A percentile compares a stretch with the other conserved stretches of the same genome.
phyloP scores from a whole-genome alignment of 2,797 vertebrate genomes.

The Scyliorhinus canicula region DNA sequence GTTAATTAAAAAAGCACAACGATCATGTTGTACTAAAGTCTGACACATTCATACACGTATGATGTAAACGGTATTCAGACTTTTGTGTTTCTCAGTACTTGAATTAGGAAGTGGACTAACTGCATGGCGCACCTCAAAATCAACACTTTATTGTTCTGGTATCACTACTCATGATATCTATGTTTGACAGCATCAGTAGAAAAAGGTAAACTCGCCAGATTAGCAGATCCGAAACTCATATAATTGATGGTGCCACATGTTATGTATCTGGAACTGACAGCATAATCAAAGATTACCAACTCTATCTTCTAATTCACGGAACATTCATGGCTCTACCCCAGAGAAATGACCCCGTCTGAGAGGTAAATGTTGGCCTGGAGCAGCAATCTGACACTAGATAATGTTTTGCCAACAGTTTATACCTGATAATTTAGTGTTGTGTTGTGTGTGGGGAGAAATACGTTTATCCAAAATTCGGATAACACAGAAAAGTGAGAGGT shows the following conservation, averaged over 20 bases:
- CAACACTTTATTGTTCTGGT: neutral
- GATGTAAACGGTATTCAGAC: neutral
- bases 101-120: neutral
- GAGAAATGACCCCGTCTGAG: neutral
- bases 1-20: too few species aligned
- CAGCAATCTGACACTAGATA: neutral
- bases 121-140: neutral
- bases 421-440: neutral
- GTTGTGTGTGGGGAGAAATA: neutral
- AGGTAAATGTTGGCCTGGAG: neutral
- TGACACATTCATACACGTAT: neutral
- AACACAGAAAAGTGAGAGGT: neutral
- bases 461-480: neutral
- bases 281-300: neutral
- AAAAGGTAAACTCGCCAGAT: neutral
- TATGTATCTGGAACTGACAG: neutral
- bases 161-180: neutral
- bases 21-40: neutral
- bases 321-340: neutral
- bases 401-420: neutral
- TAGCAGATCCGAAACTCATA: neutral
- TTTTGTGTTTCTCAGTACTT: neutral
- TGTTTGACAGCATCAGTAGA: neutral
- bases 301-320: too few species aligned
- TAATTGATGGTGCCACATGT: neutral